These are phyloP conservation scores for Malthinus flaveolus DNA, from an alignment of 2,888 invertebrate genomes.

Conservation along the genomic window DNA sequence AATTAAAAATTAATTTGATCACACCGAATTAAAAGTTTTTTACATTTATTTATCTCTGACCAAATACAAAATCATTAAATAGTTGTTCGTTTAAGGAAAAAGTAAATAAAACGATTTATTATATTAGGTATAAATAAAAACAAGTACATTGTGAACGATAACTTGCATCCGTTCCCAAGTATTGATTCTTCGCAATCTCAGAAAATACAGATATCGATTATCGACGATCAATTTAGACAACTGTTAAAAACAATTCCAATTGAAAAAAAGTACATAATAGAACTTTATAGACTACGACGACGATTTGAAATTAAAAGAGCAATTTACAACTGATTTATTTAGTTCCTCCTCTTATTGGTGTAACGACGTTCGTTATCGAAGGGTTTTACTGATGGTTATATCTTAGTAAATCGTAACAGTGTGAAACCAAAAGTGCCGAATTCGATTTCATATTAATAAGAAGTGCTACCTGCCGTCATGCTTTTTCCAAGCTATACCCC, in stretches of 20 bases:
- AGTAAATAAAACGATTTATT: slow-evolving; percentile 25
- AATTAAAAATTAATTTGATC: slow-evolving; percentile 25
- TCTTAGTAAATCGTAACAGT: no score
- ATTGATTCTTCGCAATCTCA: slow-evolving; percentile 22
- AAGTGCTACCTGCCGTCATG: no score
- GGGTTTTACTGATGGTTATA: no score
- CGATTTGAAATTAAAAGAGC: no score
- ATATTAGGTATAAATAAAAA: slow-evolving; percentile 28
- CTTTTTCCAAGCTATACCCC: no score
- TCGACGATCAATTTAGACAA: slow-evolving; percentile 11
- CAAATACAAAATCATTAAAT: slow-evolving; percentile 19
- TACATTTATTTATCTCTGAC: slow-evolving; percentile 4
- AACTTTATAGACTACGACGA: slow-evolving; percentile 10
- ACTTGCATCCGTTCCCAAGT: slow-evolving; percentile 46
- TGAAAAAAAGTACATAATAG: slow-evolving; percentile 10
- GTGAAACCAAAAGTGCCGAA: no score
- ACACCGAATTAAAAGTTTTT: slow-evolving; percentile 3
- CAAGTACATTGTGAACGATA: slow-evolving; percentile 43
- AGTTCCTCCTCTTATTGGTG: no score
- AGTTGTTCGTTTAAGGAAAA: slow-evolving; percentile 22
- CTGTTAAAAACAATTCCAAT: slow-evolving; percentile 11
- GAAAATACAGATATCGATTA: slow-evolving; percentile 16
- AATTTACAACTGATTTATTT: no score
- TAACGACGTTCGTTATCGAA: no score
- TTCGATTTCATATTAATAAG: no score